Percentiles rank a stretch among this genome's conserved stretches.
phyloP scores from a whole-genome alignment of 2,888 invertebrate genomes.

The Macrophya alboannulata region DNA sequence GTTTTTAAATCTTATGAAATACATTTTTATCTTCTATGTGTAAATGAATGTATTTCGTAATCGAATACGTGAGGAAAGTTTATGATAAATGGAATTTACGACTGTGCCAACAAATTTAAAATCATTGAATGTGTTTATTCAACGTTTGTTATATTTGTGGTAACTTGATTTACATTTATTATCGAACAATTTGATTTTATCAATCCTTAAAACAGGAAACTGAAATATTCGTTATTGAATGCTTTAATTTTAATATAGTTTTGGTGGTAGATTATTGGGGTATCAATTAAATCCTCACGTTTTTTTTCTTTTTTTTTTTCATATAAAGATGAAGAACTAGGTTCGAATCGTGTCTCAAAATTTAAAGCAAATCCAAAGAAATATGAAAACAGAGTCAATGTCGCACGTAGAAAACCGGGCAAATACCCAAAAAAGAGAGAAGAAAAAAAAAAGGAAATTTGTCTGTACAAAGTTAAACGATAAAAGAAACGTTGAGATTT shows the following conservation, averaged over 20 bases:
- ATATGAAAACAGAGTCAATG: not conserved
- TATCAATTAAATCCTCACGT: not conserved
- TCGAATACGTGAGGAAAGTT: not conserved
- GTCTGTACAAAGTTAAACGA: conserved; percentile 39
- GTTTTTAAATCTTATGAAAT: not conserved
- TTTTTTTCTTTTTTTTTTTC: conserved; percentile 1
- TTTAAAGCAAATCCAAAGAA: not conserved
- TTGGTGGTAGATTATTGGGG: not conserved
- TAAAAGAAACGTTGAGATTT: conserved; percentile 22
- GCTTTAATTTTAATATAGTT: not conserved
- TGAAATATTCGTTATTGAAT: not conserved
- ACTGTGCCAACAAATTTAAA: not conserved
- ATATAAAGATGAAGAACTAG: not conserved
- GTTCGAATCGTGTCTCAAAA: conserved; percentile 25
- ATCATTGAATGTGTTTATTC: not conserved
- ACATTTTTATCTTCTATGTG: not conserved
- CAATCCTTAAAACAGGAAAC: not conserved
- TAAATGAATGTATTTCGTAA: not conserved
- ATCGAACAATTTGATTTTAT: too few species aligned
- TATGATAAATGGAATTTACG: not conserved
- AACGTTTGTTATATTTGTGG: not conserved
- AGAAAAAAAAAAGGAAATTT: not conserved
- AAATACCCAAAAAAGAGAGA: not conserved
- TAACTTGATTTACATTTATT: not conserved
- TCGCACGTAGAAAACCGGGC: conserved; percentile 28